Base-by-base conservation (phyloP, 2,113 vertebrate species). In the Catharus minimus region DNA sequence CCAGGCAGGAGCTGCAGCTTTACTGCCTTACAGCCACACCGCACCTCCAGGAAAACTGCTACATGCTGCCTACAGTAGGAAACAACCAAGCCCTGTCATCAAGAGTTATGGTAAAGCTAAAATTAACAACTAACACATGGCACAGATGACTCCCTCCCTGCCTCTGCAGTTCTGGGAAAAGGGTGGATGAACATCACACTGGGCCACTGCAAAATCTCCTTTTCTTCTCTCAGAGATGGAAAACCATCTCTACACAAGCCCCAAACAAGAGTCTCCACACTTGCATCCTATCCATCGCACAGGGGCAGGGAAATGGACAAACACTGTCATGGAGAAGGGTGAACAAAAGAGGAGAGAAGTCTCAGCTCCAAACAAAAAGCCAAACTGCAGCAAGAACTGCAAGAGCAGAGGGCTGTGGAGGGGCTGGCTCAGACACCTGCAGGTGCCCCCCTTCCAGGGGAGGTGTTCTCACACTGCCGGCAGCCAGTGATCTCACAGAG, bases 81-180 rank as follows among this genome's bases (percentile, higher is more conserved):
- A 95, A 96, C 91, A 95, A 93, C 92, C 89, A 43, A 89, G 60
- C 74, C 86, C 90, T 95, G 95, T 95, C 90, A 66, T 86, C 92
- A 87, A 41, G 92, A 90, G 86, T 89, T 92, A 90, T 58, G 78
- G 89, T 85, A 90, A 94, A 90, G 78, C 95, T 96, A 95, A 94
- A 93, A 92, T 90, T 95, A 96, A 96, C 89, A 87, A 58, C 86
- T 84, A 92, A 92, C 93, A 94, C 92, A 85, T 93, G 89, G 95
- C 84, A 94, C 86, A 94, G 71, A 95, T 92, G 67, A 95, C 68
- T 95, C 84, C 52, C n/a, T 90, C 65, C 66, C 62, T 92, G 90
- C 61, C 89, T 90, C 81, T 47, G 82, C 77, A 80, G 61, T 36
- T 75, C 83, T 36, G 36, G 47, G 77, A 88, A 86, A 61, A 72